phyloP scores from a whole-genome alignment of 2,113 vertebrate genomes.

The Crypturellus undulatus region DNA sequence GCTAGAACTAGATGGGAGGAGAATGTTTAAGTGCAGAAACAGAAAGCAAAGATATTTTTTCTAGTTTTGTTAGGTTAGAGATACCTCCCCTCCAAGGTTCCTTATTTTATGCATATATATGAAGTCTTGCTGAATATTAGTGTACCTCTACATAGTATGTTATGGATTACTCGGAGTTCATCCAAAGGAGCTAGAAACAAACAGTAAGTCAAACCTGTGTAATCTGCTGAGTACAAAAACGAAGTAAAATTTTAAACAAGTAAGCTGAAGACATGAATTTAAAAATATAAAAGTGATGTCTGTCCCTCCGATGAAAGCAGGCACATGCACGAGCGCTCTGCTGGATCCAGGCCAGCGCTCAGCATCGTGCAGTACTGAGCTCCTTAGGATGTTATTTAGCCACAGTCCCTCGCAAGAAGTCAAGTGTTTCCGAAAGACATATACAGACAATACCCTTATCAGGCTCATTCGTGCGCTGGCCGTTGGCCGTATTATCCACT shows the following conservation, averaged over 20 bases:
- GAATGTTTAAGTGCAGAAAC: rapidly evolving
- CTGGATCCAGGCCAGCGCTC: background rate
- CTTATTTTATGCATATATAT: background rate
- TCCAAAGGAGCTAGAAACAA: background rate
- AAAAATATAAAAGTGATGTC: background rate
- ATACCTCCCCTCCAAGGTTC: background rate
- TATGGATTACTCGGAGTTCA: background rate
- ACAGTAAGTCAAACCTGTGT: background rate
- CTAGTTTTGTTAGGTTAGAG: background rate
- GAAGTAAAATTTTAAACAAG: background rate
- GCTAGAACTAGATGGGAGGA: background rate
- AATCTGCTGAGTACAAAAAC: background rate
- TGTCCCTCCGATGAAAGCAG: background rate
- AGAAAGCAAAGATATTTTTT: background rate
- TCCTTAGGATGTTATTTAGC: background rate
- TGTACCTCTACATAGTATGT: background rate
- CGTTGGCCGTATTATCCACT: background rate
- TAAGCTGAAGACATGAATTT: background rate
- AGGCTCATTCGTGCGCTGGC: background rate
- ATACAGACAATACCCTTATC: background rate
- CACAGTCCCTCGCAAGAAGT: background rate
- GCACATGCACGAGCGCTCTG: background rate
- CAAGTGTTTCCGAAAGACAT: background rate
- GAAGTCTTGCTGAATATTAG: background rate
- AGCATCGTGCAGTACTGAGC: background rate